phyloP scores from a whole-genome alignment of 2,888 invertebrate genomes.

The Drosophila nigritarsus region DNA sequence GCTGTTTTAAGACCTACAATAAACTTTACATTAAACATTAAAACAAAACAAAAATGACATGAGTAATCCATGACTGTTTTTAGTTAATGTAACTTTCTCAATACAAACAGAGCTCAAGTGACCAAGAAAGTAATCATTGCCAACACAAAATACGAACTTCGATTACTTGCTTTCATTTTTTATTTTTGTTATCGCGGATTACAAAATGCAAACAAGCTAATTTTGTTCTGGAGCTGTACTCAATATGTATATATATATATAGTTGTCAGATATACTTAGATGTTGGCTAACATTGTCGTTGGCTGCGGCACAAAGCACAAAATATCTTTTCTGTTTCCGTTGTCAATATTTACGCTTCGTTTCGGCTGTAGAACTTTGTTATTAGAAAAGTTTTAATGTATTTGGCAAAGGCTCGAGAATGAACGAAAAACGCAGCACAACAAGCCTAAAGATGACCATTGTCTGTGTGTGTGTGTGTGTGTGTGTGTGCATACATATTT shows the following conservation, averaged over 20 bases:
- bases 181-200: background rate
- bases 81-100: background rate
- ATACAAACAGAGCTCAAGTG: background rate
- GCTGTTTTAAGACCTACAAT: too few species aligned
- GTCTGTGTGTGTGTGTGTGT: background rate
- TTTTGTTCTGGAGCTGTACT: conserved; percentile 1
- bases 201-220: conserved; percentile 9
- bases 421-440: conserved; percentile 10
- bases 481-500: conserved; percentile 14
- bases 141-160: background rate
- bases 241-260: background rate
- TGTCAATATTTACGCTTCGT: conserved; percentile 70
- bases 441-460: conserved; percentile 8
- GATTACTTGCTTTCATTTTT: background rate
- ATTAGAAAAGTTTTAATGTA: conserved; percentile 82
- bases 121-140: background rate
- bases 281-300: conserved; percentile 44
- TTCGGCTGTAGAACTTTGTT: conserved; percentile 75
- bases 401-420: conserved; percentile 64
- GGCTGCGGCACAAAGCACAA: conserved; percentile 21
- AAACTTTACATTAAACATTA: too few species aligned
- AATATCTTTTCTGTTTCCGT: conserved; percentile 59
- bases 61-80: background rate
- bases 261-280: conserved; percentile 17
- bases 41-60: background rate